These are phyloP conservation scores for Nezara viridula DNA, from an alignment of 2,888 invertebrate genomes.

Conservation along the genomic window DNA sequence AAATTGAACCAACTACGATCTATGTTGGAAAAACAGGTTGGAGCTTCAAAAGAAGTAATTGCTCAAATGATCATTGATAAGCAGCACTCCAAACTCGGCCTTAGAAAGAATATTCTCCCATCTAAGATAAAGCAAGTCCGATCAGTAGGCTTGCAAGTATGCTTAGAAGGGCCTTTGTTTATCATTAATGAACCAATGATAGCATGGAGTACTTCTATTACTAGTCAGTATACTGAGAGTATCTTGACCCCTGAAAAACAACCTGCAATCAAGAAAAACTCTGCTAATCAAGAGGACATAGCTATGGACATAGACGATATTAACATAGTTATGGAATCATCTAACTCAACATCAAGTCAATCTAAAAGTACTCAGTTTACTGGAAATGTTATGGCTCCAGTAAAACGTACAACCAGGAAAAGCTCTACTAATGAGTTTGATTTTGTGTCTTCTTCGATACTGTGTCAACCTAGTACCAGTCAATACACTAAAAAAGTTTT, in stretches of 20 bases:
- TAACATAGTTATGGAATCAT: too few species aligned
- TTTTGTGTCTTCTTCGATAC: too few species aligned
- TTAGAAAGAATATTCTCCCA: not conserved
- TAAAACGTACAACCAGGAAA: too few species aligned
- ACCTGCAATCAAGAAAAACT: not conserved
- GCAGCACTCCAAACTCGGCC: not conserved
- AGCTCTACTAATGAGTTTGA: too few species aligned
- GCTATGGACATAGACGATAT: too few species aligned
- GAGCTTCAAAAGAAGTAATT: not conserved
- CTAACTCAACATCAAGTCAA: too few species aligned
- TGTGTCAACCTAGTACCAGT: too few species aligned
- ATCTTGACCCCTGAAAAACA: not conserved
- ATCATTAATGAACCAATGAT: not conserved
- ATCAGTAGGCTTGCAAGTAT: constrained; percentile 29
- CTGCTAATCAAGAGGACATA: not conserved
- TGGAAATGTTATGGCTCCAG: too few species aligned
- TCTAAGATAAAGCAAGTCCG: not conserved
- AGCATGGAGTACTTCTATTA: not conserved
- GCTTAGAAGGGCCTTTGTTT: not conserved
- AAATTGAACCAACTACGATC: not conserved
- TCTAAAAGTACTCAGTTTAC: too few species aligned
- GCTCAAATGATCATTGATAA: not conserved
- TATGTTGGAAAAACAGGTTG: not conserved
- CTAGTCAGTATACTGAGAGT: not conserved
- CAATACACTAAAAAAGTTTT: too few species aligned